A percentile compares a stretch with the other conserved stretches of the same genome.
These are phyloP conservation scores for Ypsolopha scabrella DNA, from an alignment of 2,888 invertebrate genomes.

Conservation along the genomic window DNA sequence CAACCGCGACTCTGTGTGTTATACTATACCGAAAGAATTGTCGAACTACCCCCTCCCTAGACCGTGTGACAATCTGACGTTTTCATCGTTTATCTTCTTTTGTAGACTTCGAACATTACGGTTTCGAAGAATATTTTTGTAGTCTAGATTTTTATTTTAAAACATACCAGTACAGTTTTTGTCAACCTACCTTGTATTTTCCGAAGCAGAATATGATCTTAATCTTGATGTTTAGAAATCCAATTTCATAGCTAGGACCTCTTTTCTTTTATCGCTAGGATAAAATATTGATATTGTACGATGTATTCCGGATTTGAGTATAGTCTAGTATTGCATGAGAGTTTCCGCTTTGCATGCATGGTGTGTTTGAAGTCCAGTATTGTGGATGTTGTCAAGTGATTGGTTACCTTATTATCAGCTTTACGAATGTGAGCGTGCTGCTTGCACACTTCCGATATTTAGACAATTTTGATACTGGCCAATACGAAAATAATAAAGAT, in stretches of 20 bases:
- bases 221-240: background rate
- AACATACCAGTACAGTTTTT: too few species aligned
- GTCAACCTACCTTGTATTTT: background rate
- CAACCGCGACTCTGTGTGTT: constrained; percentile 17
- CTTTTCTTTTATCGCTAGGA: constrained; percentile 17
- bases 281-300: constrained; percentile 18
- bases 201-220: background rate
- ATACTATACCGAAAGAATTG: background rate
- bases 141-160: background rate
- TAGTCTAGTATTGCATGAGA: constrained; percentile 25
- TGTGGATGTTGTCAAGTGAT: constrained; percentile 6
- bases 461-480: too few species aligned
- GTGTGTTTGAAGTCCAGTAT: constrained; percentile 10
- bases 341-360: constrained; percentile 35
- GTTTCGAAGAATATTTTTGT: background rate
- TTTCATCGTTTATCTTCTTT: background rate
- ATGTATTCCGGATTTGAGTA: too few species aligned
- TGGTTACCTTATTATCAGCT: background rate
- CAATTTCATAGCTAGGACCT: constrained; percentile 15
- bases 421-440: too few species aligned
- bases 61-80: background rate
- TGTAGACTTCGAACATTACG: background rate
- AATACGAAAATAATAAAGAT: too few species aligned
- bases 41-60: background rate
- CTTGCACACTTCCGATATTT: too few species aligned